phyloP scores from a whole-genome alignment of 2,888 invertebrate genomes.

The Hirtodrosophila histrioides region DNA sequence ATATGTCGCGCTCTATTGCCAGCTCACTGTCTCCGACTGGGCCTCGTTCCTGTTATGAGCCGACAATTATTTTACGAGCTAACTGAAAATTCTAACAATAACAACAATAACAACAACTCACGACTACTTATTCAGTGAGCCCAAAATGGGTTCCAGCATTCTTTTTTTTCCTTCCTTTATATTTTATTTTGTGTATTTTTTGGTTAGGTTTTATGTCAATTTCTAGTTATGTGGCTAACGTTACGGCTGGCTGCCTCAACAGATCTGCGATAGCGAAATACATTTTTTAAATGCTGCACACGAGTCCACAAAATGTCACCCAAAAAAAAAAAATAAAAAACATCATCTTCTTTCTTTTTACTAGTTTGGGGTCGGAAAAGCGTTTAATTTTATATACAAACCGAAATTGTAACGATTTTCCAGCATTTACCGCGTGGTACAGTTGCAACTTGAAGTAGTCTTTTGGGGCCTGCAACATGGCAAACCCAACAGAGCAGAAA shows the following conservation, averaged over 20 bases:
- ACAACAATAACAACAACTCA: constrained; percentile 37
- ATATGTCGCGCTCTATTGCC: constrained; percentile 72
- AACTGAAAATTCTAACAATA: constrained; percentile 52
- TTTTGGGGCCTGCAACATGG: constrained; percentile 19
- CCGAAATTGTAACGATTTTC: constrained; percentile 30
- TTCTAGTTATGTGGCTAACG: constrained; percentile 55
- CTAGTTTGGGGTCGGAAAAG: constrained; percentile 11
- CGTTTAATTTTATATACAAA: constrained; percentile 22
- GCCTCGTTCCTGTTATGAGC: constrained; percentile 45
- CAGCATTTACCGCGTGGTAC: constrained; percentile 21
- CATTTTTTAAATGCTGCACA: constrained; percentile 49
- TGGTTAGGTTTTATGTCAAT: constrained; percentile 47
- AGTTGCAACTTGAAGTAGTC: constrained; percentile 13
- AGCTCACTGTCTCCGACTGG: constrained; percentile 41
- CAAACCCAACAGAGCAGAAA: constrained; percentile 83
- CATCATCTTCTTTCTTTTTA: constrained; percentile 3
- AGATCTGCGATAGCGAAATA: constrained; percentile 66
- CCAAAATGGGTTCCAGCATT: constrained; percentile 40
- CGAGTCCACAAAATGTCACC: constrained; percentile 48
- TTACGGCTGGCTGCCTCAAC: constrained; percentile 65
- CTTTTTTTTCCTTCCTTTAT: constrained; percentile 1
- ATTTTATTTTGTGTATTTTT: constrained; percentile 5
- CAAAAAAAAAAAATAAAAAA: too few species aligned
- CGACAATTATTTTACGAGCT: constrained; percentile 76
- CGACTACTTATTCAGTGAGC: constrained; percentile 33